These are phyloP conservation scores for Atethmia centrago DNA, from an alignment of 2,888 invertebrate species.

Conservation along the genomic window DNA sequence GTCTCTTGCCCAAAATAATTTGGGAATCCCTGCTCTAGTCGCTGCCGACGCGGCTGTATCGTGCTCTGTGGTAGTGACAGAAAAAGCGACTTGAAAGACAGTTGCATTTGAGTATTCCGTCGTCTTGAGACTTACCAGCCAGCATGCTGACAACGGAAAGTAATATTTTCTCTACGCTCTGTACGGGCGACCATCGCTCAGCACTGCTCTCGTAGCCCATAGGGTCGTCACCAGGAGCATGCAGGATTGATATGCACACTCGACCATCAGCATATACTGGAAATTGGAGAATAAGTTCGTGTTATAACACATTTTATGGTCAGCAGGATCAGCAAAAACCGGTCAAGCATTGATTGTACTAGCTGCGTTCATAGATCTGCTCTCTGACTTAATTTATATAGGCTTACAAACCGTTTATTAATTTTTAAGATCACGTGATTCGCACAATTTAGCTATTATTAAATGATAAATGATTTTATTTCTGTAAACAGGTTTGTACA, in stretches of 20 bases:
- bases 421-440: not conserved
- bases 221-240: slow-evolving; percentile 99
- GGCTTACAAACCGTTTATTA: not conserved
- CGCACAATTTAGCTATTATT: not conserved
- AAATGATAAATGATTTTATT: too few relatives aligned
- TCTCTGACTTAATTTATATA: too few relatives aligned
- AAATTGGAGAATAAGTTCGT: slow-evolving; percentile 28
- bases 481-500: too few relatives aligned
- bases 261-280: slow-evolving; percentile 98
- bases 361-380: not conserved
- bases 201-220: slow-evolving; percentile 99
- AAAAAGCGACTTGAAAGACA: not conserved
- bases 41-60: not conserved
- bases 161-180: slow-evolving; percentile 99
- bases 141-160: slow-evolving; percentile 99
- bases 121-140: slow-evolving; percentile 89
- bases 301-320: not conserved
- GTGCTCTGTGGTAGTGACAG: not conserved
- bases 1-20: too few relatives aligned
- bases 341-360: not conserved
- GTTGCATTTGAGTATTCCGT: not conserved
- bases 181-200: slow-evolving; percentile 99
- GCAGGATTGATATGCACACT: slow-evolving; percentile 99
- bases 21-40: too few relatives aligned
- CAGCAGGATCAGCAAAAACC: not conserved